Base-by-base conservation (phyloP, 1,140 invertebrate species). In the Polyergus mexicanus region DNA sequence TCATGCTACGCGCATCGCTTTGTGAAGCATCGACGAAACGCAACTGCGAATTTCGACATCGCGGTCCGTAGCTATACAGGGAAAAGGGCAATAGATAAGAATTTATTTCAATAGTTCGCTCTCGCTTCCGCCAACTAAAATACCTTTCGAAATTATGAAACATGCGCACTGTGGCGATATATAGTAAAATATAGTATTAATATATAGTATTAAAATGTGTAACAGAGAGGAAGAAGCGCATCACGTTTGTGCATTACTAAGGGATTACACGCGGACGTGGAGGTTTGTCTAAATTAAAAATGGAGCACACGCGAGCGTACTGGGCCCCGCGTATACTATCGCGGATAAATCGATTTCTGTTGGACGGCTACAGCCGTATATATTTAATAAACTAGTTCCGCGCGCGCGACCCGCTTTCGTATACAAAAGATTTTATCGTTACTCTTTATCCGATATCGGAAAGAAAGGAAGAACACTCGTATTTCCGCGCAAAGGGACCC, bases 361-460 rank as follows among this genome's bases (percentile, higher is more conserved):
- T 25, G 63, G 28, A 38, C 44, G n/a, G n/a, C n/a, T 44, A 35
- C 38, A 11, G 22, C 25, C 16, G 35, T 44, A 58, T 38, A 78
- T 51, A 74, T 83, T 83, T 72, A 81, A 83, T 83, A 72, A 83
- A 83, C 66, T 83, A 74, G 38, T 28, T 11, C 11, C n/a, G 16
- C 6, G 38, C 25, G 60, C 25, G 25, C 68, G 54, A 72, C 54
- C 68, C 41, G 38, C 54, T 72, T 83, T 74, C 28, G 13, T 44
- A 16, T 74, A 74, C 78, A 83, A 83, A 81, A 60, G 54, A 47
- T 83, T 81, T 72, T 72, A 72, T 47, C 25, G 54, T 60, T 60
- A n/a, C 47, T 22, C 63, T 68, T 28, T 60, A 60, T 72, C 38
- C 60, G 78, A 60, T 60, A 74, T 44, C 54, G 16, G 35, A 51